Percentiles rank a stretch among this genome's conserved stretches.
Conservation (phyloP, 53 echinoderm and acorn worm genomes). For the Antedon mediterranea region DNA sequence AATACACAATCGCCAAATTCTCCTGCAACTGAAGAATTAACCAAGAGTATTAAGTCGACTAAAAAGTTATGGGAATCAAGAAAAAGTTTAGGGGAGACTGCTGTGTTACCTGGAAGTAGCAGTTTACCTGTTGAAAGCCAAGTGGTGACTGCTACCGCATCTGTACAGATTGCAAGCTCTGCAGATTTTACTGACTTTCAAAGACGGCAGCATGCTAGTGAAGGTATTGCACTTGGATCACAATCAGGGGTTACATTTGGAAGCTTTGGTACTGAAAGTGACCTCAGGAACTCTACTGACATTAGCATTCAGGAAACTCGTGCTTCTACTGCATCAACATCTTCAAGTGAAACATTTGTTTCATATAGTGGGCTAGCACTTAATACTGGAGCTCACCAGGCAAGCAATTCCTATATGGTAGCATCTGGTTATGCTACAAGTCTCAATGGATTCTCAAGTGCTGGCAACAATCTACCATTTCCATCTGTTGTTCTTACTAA, state of each 20-base stretch:
- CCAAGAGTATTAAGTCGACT: conserved; percentile 55
- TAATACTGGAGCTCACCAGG: conserved; percentile 4
- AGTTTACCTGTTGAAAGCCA: conserved; percentile 4
- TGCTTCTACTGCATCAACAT: background rate
- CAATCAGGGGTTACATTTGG: conserved; percentile 43
- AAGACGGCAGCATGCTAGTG: background rate
- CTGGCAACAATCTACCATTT: background rate
- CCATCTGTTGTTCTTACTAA: background rate
- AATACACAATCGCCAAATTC: conserved; percentile 29
- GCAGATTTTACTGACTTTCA: background rate
- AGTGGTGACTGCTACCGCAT: conserved; percentile 3
- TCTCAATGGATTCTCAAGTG: background rate
- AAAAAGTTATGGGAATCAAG: conserved; percentile 66
- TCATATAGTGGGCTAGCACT: conserved; percentile 1
- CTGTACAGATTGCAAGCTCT: conserved; percentile 3
- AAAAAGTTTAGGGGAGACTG: conserved; percentile 24
- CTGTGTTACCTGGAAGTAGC: conserved; percentile 18
- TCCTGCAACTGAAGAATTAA: conserved; percentile 47
- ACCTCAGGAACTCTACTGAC: background rate
- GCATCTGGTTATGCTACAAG: background rate
- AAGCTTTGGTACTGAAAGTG: conserved; percentile 26
- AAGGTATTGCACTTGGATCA: background rate
- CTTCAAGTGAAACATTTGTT: conserved; percentile 9
- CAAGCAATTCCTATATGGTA: background rate
- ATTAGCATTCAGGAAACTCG: background rate